Evolutionary conservation across 2,797 vertebrate species (phyloP), one percentile per base, ranked within the genome.

Genomic region (Xyrichtys novacula): DNA sequence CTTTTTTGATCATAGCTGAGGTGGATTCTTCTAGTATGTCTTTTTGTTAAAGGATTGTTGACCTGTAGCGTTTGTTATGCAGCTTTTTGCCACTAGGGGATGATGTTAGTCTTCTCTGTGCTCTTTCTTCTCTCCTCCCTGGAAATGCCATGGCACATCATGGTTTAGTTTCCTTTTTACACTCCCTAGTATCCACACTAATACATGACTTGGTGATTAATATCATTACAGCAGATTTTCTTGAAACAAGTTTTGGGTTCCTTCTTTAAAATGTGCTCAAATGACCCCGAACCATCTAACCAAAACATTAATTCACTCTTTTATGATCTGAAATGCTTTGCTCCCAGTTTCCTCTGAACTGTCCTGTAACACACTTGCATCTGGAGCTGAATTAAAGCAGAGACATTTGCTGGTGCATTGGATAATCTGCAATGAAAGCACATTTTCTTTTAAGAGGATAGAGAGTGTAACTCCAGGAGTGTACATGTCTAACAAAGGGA

Each of bases 31-130:
- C 77, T 82, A 75, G 76, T 77, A 79, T 91, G 85, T 83, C 77
- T 83, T 74, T 85, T 80, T 34, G 20, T 80, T 71, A 59, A 76
- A 79, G 85, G 83, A 88, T 85, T 71, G 88, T 89, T 89, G 85
- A 76, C 77, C 74, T 76, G 71, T 87, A 91, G 86, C 81, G 71
- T 83, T 81, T 80, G 88, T 83, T 82, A 83, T 90, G 77, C 81
- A 87, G 79, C 84, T 83, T 90, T 85, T 72, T 75, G 70, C 83
- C 83, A 81, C 79, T 92, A 89, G 88, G 88, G 84, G 90, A 74
- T 81, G 71, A 79, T 88, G 77, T 85, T 88, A 85, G 89, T 88
- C 88, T 91, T 91, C 89, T 91, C 88, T 91, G 89, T 93, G 89
- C 89, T 91, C 81, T 89, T 91, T 87, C 81, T 91, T 89, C 79